These are phyloP conservation scores for Pelusios castaneus DNA, from an alignment of 2,113 vertebrate species.

Conservation along the genomic window DNA sequence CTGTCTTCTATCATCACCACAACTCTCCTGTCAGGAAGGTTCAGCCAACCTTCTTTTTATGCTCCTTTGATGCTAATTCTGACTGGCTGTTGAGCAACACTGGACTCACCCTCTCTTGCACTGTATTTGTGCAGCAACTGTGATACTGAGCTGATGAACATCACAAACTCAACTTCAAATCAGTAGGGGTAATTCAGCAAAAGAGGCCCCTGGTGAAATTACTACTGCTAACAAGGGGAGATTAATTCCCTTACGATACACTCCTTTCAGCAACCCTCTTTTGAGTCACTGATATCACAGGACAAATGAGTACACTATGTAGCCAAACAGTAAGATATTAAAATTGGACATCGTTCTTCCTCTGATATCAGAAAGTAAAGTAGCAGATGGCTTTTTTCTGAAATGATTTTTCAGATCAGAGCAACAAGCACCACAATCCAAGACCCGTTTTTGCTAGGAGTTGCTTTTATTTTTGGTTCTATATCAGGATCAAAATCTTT, in stretches of 20 bases:
- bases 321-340: slow-evolving; percentile 66
- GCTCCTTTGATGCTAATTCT: background rate
- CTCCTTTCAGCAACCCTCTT: slow-evolving; percentile 63
- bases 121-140: background rate
- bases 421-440: slow-evolving; percentile 30
- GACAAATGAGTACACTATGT: slow-evolving; percentile 64
- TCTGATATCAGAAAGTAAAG: slow-evolving; percentile 62
- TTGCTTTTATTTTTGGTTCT: background rate
- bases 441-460: slow-evolving; percentile 21
- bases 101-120: background rate
- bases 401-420: slow-evolving; percentile 54
- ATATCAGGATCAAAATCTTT: slow-evolving; percentile 20
- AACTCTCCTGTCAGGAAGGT: background rate
- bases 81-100: background rate
- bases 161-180: slow-evolving; percentile 33
- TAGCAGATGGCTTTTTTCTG: slow-evolving; percentile 48
- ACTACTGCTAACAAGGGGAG: slow-evolving; percentile 46
- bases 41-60: background rate
- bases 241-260: slow-evolving; percentile 67
- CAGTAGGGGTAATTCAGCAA: slow-evolving; percentile 59
- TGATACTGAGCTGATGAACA: slow-evolving; percentile 25
- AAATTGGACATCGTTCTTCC: slow-evolving; percentile 47
- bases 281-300: slow-evolving; percentile 71
- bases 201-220: slow-evolving; percentile 62
- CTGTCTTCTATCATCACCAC: background rate